Percentiles rank a stretch among this genome's conserved stretches.
Evolutionary conservation across 2,797 vertebrate species (phyloP).

Genomic region (Myoxocephalus aenaeus): DNA sequence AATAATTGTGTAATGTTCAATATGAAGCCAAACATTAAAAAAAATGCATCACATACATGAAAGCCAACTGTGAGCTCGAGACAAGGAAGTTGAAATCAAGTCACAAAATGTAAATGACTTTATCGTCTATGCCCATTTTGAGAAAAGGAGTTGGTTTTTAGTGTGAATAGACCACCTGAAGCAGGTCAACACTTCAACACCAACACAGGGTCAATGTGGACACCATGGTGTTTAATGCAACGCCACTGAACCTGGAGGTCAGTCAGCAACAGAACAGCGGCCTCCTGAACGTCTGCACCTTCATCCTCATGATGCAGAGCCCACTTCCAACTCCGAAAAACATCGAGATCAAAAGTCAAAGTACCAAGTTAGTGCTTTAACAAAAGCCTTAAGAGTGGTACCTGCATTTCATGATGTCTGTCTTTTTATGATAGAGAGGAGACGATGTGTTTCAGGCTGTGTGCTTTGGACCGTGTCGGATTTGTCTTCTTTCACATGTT

Average conservation of each 20-base stretch:
- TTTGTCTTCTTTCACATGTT: constrained; percentile 35
- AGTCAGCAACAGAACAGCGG: neutral
- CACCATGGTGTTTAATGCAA: neutral
- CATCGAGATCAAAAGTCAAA: constrained; percentile 20
- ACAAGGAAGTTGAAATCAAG: neutral
- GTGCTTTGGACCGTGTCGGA: constrained; percentile 24
- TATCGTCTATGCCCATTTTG: neutral
- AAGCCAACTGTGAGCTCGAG: neutral
- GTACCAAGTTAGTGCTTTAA: constrained; percentile 24
- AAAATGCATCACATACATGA: neutral
- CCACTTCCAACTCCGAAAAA: neutral
- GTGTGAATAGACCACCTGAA: neutral
- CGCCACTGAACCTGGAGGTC: neutral
- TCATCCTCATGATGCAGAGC: neutral
- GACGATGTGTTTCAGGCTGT: constrained; percentile 41
- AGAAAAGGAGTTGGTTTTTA: constrained; percentile 1
- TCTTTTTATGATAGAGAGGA: constrained; percentile 23
- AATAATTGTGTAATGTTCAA: neutral
- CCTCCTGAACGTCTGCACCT: neutral
- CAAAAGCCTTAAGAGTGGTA: constrained; percentile 47
- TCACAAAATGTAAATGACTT: neutral
- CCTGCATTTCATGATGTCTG: constrained; percentile 29
- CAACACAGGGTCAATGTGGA: neutral
- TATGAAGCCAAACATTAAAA: neutral
- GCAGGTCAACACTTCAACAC: neutral